Evolutionary conservation across 2,888 invertebrate species (phyloP).

Genomic region (Drosophila paramelanica): DNA sequence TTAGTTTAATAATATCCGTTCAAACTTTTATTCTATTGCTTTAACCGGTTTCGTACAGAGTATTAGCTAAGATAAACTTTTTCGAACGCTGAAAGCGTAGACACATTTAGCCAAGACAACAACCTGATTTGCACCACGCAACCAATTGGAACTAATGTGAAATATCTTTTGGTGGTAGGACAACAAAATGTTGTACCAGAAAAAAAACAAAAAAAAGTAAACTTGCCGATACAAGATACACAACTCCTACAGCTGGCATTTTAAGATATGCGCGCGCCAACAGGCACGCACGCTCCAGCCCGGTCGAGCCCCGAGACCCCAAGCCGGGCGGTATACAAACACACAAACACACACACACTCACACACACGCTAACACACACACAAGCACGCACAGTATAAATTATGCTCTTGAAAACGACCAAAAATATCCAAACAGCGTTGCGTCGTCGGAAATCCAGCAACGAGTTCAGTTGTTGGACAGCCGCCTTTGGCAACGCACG

Average conservation of each 20-base stretch:
- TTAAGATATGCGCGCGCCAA: slow-evolving; percentile 30
- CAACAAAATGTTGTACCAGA: slow-evolving; percentile 16
- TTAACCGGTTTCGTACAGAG: neutral
- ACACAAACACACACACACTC: slow-evolving; percentile 5
- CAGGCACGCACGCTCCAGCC: slow-evolving; percentile 43
- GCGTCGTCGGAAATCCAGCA: slow-evolving; percentile 37
- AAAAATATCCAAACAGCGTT: slow-evolving; percentile 51
- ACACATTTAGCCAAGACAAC: slow-evolving; percentile 39
- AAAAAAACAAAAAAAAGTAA: neutral
- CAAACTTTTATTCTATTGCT: too few relatives aligned
- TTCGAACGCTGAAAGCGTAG: neutral
- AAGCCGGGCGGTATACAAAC: slow-evolving; percentile 12
- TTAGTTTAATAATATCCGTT: too few relatives aligned
- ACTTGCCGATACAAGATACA: slow-evolving; percentile 39
- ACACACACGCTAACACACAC: slow-evolving; percentile 16
- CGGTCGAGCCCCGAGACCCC: slow-evolving; percentile 15
- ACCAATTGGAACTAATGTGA: slow-evolving; percentile 33
- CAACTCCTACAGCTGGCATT: slow-evolving; percentile 14
- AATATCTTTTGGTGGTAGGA: slow-evolving; percentile 37
- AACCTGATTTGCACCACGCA: slow-evolving; percentile 40
- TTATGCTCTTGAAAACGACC: slow-evolving; percentile 38
- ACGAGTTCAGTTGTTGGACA: slow-evolving; percentile 70
- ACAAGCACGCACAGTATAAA: neutral
- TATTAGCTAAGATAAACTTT: slow-evolving; percentile 2
- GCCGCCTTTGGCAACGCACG: slow-evolving; percentile 70